Base-by-base conservation (phyloP, 2,797 vertebrate genomes). In the Fistularia commersonii region DNA sequence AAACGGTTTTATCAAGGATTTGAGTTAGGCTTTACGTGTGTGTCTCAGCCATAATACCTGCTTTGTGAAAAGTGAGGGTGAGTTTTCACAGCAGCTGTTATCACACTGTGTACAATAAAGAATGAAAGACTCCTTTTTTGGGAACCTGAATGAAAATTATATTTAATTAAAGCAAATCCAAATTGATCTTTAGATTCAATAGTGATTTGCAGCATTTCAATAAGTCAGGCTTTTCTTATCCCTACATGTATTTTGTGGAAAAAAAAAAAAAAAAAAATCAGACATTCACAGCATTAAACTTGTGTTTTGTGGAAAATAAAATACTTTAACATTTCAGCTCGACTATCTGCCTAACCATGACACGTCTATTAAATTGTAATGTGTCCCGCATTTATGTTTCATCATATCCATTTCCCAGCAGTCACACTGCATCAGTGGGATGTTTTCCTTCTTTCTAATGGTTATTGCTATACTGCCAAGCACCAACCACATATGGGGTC, bases 1-100 rank as follows among this genome's bases (percentile, higher is more conserved):
- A 54, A 14, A 45, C 41, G 66, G 39, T 14, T 66, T 69, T 65
- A 66, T 72, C 13, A 48, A 69, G 56, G 72, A 68, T 68, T 71
- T 62, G 15, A 14, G 8, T 40, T 36, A 47, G 48, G 37, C 48
- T 57, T 60, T 64, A 13, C 57, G 41, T 13, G 38, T 7, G 51
- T 6, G 39, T 14, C 35, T 9, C 15, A 41, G 39, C 31, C 32
- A 33, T 68, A 49, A 41, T 57, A 45, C 36, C 53, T 49, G 54
- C 58, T 41, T 62, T 59, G 38, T 58, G 42, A 46, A 58, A 70
- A 49, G 35, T 52, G 35, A 52, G 2, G 33, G 48, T 31, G 60
- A 40, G 37, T 59, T 59, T 61, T 23, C 8, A n/a, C 13, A 41
- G 35, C 32, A 48, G 6, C 43, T 31, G 3, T 12, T 9, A 45